Base-by-base conservation (phyloP, 2,797 vertebrate genomes). In the Streptopelia turtur region DNA sequence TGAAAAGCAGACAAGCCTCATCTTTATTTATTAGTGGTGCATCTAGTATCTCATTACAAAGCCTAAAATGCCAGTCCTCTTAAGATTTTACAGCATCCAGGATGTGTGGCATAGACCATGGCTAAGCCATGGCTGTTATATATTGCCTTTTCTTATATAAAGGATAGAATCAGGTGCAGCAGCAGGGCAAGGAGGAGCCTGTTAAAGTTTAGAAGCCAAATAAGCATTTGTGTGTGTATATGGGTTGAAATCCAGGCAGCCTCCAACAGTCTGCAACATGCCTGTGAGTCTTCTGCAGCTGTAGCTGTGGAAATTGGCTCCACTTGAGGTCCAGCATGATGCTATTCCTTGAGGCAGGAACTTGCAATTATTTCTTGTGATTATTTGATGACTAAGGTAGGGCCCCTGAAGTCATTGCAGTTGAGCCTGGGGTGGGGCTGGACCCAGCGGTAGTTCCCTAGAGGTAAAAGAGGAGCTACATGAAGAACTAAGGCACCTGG, bases 171-270 rank as follows among this genome's bases (percentile, higher is more conserved):
- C 28, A 2, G 9, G 39, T 60, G 53, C 80, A 83, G 25, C 63
- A 80, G 47, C 64, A 33, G 45, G 43, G 17, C 82, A 77, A 63
- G 47, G 53, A 79, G 37, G 57, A 82, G 33, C 33, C 65, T 89
- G 13, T 35, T 56, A 8, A 82, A 85, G 20, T 94, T 59, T 41
- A 15, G 66, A 57, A 90, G 77, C 70, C 70, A 89, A 77, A 39
- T 33, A 37, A 83, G n/a, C 75, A 55, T 92, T 53, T 74, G 31
- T 55, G 31, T 43, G 53, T 37, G 45, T 85, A 91, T 24, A 30
- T 49, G 59, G 60, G 52, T 94, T 93, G 90, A 90, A 95, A 89
- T 88, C 43, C 64, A 94, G 70, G n/a, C 47, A 74, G 39, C 75
- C 45, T 81, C 28, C 47, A 87, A 25, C 53, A 63, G 55, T 60